Evolutionary conservation across 92 coral and sea anemone genomes (phyloP).

Genomic region (Bergia sp.): DNA sequence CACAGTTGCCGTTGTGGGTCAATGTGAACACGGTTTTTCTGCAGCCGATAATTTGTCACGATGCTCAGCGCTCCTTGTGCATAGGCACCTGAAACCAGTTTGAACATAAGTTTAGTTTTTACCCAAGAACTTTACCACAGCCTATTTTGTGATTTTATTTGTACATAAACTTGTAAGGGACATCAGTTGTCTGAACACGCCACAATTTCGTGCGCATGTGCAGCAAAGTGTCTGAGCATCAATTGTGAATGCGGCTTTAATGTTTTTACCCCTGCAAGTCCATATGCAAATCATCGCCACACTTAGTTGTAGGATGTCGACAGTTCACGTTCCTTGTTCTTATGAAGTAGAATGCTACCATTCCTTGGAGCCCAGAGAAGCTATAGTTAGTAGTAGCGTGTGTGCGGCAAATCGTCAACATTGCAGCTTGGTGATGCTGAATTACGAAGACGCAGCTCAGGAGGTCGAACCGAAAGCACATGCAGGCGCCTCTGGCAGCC

Average conservation of each 20-base stretch:
- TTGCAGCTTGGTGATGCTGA: too few species aligned
- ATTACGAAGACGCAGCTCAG: too few species aligned
- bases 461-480: too few species aligned
- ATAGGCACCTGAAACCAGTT: neutral
- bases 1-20: too few species aligned
- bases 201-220: neutral
- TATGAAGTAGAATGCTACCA: too few species aligned
- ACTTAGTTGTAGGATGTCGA: too few species aligned
- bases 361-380: too few species aligned
- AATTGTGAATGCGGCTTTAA: neutral
- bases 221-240: neutral
- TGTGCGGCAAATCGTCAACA: too few species aligned
- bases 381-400: too few species aligned
- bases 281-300: neutral
- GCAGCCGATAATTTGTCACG: neutral
- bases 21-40: neutral
- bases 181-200: neutral
- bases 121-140: neutral
- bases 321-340: too few species aligned
- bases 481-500: too few species aligned
- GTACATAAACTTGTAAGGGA: neutral
- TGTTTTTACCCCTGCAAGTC: neutral
- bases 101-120: too few species aligned
- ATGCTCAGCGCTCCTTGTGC: neutral
- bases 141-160: neutral